These are phyloP conservation scores for Macquaria australasica DNA, from an alignment of 2,113 vertebrate species.

Conservation along the genomic window DNA sequence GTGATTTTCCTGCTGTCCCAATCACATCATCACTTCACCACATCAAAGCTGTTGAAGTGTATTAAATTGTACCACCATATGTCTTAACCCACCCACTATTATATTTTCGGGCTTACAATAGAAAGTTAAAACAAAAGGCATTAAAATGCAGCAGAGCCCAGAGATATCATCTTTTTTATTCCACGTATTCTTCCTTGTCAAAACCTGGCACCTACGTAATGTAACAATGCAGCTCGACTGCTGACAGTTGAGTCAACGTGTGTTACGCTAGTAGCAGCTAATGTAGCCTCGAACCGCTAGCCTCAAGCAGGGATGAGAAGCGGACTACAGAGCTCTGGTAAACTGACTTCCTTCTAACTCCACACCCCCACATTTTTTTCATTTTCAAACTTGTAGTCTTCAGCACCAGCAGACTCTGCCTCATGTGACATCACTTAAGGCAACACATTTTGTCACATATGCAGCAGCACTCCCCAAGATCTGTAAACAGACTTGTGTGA, in stretches of 20 bases:
- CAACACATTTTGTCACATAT: not conserved
- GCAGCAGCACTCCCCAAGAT: too few relatives aligned
- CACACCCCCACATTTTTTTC: too few relatives aligned
- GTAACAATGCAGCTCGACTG: not conserved
- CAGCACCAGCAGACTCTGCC: too few relatives aligned
- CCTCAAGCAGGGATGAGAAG: not conserved
- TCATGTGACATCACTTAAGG: not conserved
- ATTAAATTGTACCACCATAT: not conserved
- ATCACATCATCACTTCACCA: slow-evolving; percentile 22
- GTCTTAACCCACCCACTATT: not conserved
- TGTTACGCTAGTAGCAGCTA: not conserved
- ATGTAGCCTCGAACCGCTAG: not conserved
- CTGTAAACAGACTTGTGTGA: not conserved
- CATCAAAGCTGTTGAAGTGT: not conserved
- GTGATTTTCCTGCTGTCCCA: slow-evolving; percentile 1
- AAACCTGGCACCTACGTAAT: not conserved
- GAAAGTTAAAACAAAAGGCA: not conserved
- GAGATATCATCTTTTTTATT: not conserved
- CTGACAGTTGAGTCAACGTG: not conserved
- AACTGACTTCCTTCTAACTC: too few relatives aligned
- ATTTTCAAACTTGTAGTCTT: too few relatives aligned
- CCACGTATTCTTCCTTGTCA: not conserved
- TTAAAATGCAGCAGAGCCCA: not conserved
- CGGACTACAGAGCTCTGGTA: not conserved
- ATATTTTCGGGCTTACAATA: not conserved